Conservation (phyloP, 2,113 vertebrate genomes). For the Calonectris borealis region DNA sequence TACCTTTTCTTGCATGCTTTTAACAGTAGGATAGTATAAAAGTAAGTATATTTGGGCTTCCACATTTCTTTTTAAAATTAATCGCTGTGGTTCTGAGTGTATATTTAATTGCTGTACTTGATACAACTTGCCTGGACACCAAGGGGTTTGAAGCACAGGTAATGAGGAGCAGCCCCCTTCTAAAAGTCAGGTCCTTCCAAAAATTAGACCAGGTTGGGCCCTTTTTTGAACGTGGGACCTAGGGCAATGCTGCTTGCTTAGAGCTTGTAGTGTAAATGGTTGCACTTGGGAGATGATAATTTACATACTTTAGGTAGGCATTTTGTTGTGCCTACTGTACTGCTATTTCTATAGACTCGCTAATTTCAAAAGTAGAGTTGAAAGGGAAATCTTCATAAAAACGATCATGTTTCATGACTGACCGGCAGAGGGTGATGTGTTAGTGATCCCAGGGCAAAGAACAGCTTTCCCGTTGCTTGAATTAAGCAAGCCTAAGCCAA, state of each 20-base stretch:
- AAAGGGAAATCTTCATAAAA: not conserved
- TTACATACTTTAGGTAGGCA: not conserved
- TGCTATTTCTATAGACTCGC: not conserved
- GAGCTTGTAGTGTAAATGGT: not conserved
- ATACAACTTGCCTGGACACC: not conserved
- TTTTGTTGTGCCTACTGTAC: not conserved
- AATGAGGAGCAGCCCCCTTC: not conserved
- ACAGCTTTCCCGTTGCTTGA: fast-evolving
- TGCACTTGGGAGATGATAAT: not conserved
- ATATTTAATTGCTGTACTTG: not conserved
- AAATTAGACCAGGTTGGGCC: not conserved
- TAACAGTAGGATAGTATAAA: not conserved
- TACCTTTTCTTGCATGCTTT: not conserved
- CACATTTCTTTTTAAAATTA: not conserved
- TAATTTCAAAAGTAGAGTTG: not conserved
- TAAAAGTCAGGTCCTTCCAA: not conserved
- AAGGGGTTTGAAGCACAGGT: not conserved
- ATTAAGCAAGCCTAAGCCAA: not conserved
- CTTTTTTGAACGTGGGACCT: not conserved
- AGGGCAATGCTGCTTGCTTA: not conserved
- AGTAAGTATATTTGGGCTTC: not conserved
- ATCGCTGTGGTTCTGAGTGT: not conserved
- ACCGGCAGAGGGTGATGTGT: conserved; percentile 26
- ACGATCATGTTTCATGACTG: not conserved
- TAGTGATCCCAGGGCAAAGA: not conserved